Base-by-base conservation (phyloP, 2,888 invertebrate species). In the Anaspis maculata region DNA sequence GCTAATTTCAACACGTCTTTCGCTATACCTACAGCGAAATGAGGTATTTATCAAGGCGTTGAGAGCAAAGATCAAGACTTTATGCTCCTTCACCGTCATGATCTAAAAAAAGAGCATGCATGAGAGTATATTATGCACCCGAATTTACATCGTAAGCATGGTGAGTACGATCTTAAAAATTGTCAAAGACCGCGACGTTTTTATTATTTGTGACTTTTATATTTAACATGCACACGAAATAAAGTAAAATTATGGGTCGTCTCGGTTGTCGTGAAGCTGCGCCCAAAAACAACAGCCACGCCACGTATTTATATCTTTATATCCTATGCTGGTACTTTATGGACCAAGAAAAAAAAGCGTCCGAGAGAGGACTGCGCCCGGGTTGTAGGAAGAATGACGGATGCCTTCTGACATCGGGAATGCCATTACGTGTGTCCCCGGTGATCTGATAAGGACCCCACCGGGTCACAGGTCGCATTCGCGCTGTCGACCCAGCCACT, bases 361-460 rank as follows among this genome's bases (percentile, higher is more conserved):
- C 39, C 35, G 30, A 19, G 5, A 19, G 9, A 19, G 19, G 5
- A 19, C 9, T 19, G 28, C 43, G n/a, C n/a, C n/a, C n/a, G n/a
- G n/a, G n/a, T n/a, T n/a, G n/a, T n/a, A n/a, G 42, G 46, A 49
- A 36, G 45, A 46, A 47, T 44, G 45, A 41, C 42, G 39, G 36
- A 49, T 42, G 43, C 48, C 30, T 30, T 22, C 48, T 49, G 51
- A 50, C 51, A 49, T 36, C 44, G 42, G 53, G 62, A 62, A 62
- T 62, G 62, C 62, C 60, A 62, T 62, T 62, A 62, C 58, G 59
- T 59, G 57, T 61, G 59, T 57, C 54, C 49, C 46, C 52, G n/a
- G 48, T 44, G 51, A 64, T 64, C 64, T 56, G 64, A 64, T 64
- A 62, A 59, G 54, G 45, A 48, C 50, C 51, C 44, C 44, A 44